Base-by-base conservation (phyloP, 2,888 invertebrate species). In the Gymnosoma rotundatum region DNA sequence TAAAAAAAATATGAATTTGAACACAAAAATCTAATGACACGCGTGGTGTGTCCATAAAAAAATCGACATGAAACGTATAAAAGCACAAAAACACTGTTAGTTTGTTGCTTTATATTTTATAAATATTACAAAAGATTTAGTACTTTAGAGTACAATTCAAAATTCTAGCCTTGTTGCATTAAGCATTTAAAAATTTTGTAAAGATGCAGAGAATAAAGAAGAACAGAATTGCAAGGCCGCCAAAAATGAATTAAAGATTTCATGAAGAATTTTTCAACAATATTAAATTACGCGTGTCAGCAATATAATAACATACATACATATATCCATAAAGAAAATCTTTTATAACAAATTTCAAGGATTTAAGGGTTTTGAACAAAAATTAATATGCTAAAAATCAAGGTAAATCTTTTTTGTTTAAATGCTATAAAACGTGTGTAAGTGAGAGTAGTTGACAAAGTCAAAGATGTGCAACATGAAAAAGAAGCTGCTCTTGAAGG, bases 271-370 rank as follows among this genome's bases (percentile, higher is more conserved):
- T 82, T 76, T 52, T 54, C 66, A 14, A 60, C 72, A 70, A 58
- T 42, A 70, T 61, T 72, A 75, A 81, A 75, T 75, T 82, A 60
- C 82, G 82, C 72, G 82, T 82, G 82, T 76, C 75, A 50, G 58
- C 16, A 48, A 38, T 21, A 2, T 0, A 14, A 2, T 36, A 42
- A 38, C 8, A 42, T 42, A 12, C 10, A 42, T 42, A 12, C 12
- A 32, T 32, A 32, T 14, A 8, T 2, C 12, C 14, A 18, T 5
- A 58, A 12, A 45, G 8, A 45, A 16, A 0, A 58, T 18, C 2
- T 14, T 25, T 32, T 18, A 32, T 21, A 20, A 20, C 58, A 16
- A 38, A 50, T 14, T 54, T 64, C 48, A 63, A 64, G 70, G 67
- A 36, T 36, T 18, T 50, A 20, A n/a, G 14, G 25, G 42, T 32